Evolutionary conservation across 1,140 invertebrate species (phyloP).

Genomic region (Eumaeus atala): DNA sequence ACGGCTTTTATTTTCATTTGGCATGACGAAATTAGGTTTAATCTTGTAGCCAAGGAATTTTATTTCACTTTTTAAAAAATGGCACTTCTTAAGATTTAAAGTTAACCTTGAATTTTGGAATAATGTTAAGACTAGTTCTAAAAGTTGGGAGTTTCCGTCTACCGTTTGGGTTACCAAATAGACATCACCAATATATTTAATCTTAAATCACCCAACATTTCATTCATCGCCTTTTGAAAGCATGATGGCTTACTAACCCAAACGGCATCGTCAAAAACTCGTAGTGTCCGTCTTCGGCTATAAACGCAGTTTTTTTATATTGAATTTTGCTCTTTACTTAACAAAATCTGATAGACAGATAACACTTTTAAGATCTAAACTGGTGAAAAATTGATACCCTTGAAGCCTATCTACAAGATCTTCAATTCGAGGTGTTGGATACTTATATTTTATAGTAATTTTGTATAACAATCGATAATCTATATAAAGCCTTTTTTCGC

Average conservation of each 20-base stretch:
- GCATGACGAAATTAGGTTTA: not conserved
- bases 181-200: conserved; percentile 14
- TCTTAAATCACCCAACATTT: conserved; percentile 9
- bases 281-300: no score
- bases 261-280: no score
- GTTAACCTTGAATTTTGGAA: conserved; percentile 14
- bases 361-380: conserved; percentile 19
- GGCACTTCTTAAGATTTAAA: conserved; percentile 21
- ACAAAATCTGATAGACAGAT: conserved; percentile 16
- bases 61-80: conserved; percentile 17
- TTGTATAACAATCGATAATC: conserved; percentile 18
- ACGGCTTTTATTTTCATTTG: no score
- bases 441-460: conserved; percentile 17
- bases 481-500: conserved; percentile 15
- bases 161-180: conserved; percentile 10
- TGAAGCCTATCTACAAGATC: conserved; percentile 16
- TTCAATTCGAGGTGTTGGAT: conserved; percentile 12
- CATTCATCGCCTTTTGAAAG: conserved; percentile 15
- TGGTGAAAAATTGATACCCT: conserved; percentile 14
- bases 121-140: conserved; percentile 12
- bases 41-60: conserved; percentile 20
- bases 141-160: conserved; percentile 10
- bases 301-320: no score
- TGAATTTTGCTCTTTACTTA: no score
- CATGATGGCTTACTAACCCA: not conserved